Evolutionary conservation across 2,888 invertebrate species (phyloP), one percentile per base, ranked within the genome.

Genomic region (Leucania comma): DNA sequence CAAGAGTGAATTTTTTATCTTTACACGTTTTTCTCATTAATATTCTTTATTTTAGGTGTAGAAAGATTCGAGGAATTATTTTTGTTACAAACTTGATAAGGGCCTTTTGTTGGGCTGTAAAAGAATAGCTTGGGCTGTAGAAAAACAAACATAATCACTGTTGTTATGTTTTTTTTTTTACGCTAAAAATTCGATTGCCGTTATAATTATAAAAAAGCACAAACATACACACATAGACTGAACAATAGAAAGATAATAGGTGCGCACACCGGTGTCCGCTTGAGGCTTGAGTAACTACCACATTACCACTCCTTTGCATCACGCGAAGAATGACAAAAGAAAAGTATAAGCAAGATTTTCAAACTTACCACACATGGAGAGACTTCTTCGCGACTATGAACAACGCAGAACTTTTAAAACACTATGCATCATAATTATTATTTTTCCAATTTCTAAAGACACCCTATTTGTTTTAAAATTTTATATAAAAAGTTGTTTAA

Each of bases 1-100:
- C n/a, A 9, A 50, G 50, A 58, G 46, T 57, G 70, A 65, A 66
- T 75, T 68, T 53, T 35, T 72, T 67, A 58, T 72, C 51, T 69
- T 42, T 26, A 56, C 20, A 62, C n/a, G 14, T 57, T 68, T 66
- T 64, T 62, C 20, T 58, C 51, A 48, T 70, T 71, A 29, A 65
- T 66, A 42, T 64, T 59, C 54, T 53, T 68, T 59, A 53, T 24
- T 29, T 17, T 62, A 1, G 46, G n/a, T 38, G 9, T 22, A 17
- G 12, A 20, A 68, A 63, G 22, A 69, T 50, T 26, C 22, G 38
- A 51, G 24, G 9, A 29, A 29, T 20, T 8, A 1, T 22, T 68
- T 75, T 69, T 50, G 42, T 51, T 63, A 22, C 10, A 17, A 3
- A 35, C 26, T 29, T 24, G 51, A 53, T 58, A 46, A 38, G 22